Conservation (phyloP, 2,113 vertebrate genomes). For the Orcinus orca region DNA sequence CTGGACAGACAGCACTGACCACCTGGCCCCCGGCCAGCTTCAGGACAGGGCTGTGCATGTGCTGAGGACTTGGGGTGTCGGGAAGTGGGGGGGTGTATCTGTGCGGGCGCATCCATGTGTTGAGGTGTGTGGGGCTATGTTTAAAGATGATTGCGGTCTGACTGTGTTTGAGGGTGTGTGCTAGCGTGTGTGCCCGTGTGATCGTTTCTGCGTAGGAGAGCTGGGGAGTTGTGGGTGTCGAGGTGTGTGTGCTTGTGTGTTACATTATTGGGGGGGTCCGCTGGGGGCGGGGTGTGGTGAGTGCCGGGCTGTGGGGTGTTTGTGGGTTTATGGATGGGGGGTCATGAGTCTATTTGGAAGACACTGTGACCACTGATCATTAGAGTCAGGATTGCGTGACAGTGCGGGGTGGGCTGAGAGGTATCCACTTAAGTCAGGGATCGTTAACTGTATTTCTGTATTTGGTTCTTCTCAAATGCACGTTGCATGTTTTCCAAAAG, state of each 20-base stretch:
- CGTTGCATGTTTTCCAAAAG: background rate
- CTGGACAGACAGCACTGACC: background rate
- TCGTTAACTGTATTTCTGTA: no score
- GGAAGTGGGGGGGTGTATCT: background rate
- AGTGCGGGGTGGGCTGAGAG: background rate
- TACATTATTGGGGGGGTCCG: no score
- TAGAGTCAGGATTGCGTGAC: background rate
- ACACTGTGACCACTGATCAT: background rate
- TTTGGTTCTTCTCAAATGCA: background rate
- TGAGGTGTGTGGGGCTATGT: background rate
- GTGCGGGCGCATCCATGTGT: background rate
- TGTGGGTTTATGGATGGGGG: background rate
- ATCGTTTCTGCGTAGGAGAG: background rate
- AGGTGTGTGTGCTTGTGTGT: background rate
- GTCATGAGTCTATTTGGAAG: background rate
- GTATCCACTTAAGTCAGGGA: background rate
- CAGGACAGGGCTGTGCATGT: fast-evolving
- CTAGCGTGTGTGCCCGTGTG: background rate
- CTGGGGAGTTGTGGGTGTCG: background rate
- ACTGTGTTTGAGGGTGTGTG: background rate
- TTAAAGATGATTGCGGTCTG: background rate
- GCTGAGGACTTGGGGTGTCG: background rate
- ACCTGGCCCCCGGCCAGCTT: background rate
- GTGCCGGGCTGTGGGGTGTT: fast-evolving
- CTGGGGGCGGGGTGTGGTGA: background rate